Base-by-base conservation (phyloP, 2,113 vertebrate genomes). In the Rhinoptilus africanus region DNA sequence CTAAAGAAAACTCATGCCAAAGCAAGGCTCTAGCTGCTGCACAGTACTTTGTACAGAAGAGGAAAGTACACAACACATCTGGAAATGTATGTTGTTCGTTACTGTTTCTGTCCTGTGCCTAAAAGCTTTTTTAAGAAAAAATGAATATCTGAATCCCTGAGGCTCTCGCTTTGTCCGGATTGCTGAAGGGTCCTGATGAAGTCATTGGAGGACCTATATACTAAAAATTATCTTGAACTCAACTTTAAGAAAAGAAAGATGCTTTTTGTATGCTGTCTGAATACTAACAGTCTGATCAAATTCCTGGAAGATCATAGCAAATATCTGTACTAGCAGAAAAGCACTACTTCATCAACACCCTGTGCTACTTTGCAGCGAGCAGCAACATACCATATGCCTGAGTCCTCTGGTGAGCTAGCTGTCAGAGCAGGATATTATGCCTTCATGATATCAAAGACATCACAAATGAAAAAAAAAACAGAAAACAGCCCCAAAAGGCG, bases 401-500 rank as follows among this genome's bases (percentile, higher is more conserved):
- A 28, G 39, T 26, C 6, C 24, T 63, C 32, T 24, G 28, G 28
- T 6, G 30, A 79, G 20, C 47, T 41, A 17, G 28, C n/a, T 4
- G 2, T 59, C 34, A 85, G 35, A 1, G 0, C 6, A 32, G 39
- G 28, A 26, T 47, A 7, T 45, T 22, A 19, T 2, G 2, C 26
- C 45, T 41, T 66, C 41, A 34, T 57, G 34, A 68, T 85, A 85
- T n/a, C 22, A 32, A 35, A 50, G 24, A 19, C 4, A 54, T 26
- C 30, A 37, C 6, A 66, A 63, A 56, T 14, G 2, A 28, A 43
- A 51, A 21, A 75, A n/a, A 0, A 20, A 22, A 0, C 1, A 62
- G 7, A 32, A 45, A 76, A 83, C 8, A 75, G 16, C 4, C 24
- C 12, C 30, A 90, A 47, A 5, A 4, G 6, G 14, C 35, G 14